Evolutionary conservation across 1,140 invertebrate genomes (phyloP), one percentile per base, ranked within the genome.

Genomic region (Drosophila equinoxialis): DNA sequence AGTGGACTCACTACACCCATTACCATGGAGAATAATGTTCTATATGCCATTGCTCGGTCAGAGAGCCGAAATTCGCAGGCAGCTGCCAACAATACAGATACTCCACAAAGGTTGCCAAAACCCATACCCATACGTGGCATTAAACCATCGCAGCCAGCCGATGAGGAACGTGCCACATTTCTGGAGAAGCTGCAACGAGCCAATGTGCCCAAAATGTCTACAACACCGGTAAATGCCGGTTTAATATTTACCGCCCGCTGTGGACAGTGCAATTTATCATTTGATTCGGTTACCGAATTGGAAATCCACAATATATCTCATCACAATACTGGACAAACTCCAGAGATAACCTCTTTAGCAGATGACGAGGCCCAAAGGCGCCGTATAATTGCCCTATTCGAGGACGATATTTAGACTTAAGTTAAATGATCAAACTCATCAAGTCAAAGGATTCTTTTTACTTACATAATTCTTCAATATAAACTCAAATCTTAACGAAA

Each of bases 301-400:
- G 91, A 92, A 68, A 55, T 86, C 6, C 91, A 92, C 51, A 92
- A 92, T 68, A 77, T 72, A 6, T 72, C 65, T 39, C 74, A 83
- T 48, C 91, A 92, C 39, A 92, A 92, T 68, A 73, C 35, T 14
- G 64, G 69, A 8, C 37, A 59, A 4, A 63, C 54, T 65, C 70
- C 33, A 8, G 66, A 68, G 7, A 35, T 59, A 7, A 58, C 54
- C 57, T 66, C 37, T 10, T 42, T 51, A 7, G 30, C 73, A 41
- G 84, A 81, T 60, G 80, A 81, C 42, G 79, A 90, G 14, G 74
- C 65, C 1, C 79, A 92, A 54, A 58, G 79, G 30, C 79, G 82
- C 54, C 78, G 79, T 5, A 92, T 92, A 35, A 92, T 92, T 39
- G 91, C 90, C 6, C 73, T 92, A 4, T 92, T 92, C 42, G 91